Percentiles rank a stretch among this genome's conserved stretches.
Evolutionary conservation across 92 coral and sea anemone genomes (phyloP).

Genomic region (Virgularia gustaviana): DNA sequence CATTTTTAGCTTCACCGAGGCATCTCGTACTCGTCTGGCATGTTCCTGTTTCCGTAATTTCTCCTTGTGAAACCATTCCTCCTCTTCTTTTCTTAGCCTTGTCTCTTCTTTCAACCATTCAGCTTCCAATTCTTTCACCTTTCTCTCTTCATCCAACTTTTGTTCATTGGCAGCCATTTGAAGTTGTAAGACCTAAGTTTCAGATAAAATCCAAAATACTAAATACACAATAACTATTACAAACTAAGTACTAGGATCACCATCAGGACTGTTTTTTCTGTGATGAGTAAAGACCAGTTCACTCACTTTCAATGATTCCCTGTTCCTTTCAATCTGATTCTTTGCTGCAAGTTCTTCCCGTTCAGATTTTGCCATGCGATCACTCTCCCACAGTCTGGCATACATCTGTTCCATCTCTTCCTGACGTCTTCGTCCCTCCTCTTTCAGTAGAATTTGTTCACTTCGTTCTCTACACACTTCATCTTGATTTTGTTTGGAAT

Average conservation of each 20-base stretch:
- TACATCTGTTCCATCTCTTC: constrained; percentile 74
- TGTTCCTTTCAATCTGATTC: constrained; percentile 83
- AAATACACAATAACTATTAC: not conserved
- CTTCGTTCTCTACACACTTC: constrained; percentile 78
- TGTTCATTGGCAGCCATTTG: constrained; percentile 75
- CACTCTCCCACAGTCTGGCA: constrained; percentile 91
- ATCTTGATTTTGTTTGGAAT: constrained; percentile 85
- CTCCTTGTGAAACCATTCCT: constrained; percentile 75
- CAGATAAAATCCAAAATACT: not conserved
- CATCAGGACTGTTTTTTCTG: too few relatives aligned
- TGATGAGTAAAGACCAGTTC: too few relatives aligned
- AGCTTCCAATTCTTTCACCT: constrained; percentile 87
- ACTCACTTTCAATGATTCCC: constrained; percentile 78
- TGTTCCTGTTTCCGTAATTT: constrained; percentile 76
- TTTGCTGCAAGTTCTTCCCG: constrained; percentile 73
- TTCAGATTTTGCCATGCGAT: constrained; percentile 69
- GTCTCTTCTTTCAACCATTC: constrained; percentile 93
- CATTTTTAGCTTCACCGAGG: constrained; percentile 77
- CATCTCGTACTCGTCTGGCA: constrained; percentile 79
- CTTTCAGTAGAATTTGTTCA: constrained; percentile 79
- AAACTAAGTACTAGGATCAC: too few relatives aligned
- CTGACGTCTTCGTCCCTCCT: constrained; percentile 65
- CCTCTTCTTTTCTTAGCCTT: constrained; percentile 74
- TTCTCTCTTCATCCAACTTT: constrained; percentile 72
- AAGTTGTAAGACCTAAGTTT: constrained; percentile 74